These are phyloP conservation scores for Brachylomia viminalis DNA, from an alignment of 2,888 invertebrate genomes.

Conservation along the genomic window DNA sequence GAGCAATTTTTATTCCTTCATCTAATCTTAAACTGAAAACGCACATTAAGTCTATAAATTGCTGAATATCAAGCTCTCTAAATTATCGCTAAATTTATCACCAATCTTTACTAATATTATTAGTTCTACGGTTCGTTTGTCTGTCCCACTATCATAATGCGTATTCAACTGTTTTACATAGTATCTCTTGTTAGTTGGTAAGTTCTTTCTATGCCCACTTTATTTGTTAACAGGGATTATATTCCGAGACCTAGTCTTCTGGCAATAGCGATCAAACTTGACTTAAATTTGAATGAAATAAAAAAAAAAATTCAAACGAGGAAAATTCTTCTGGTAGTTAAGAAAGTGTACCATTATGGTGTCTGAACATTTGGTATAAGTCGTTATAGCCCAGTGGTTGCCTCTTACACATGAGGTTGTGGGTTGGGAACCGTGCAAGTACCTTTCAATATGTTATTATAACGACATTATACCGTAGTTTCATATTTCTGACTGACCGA, in stretches of 20 bases:
- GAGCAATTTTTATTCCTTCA: conserved; percentile 43
- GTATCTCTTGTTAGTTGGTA: conserved; percentile 26
- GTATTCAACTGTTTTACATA: conserved; percentile 22
- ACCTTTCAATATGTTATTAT: too few relatives aligned
- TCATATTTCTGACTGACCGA: too few relatives aligned
- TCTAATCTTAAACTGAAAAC: conserved; percentile 51
- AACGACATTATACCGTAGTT: too few relatives aligned
- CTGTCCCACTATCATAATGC: conserved; percentile 26
- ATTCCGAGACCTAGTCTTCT: neutral
- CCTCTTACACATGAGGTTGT: neutral
- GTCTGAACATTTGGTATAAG: too few relatives aligned
- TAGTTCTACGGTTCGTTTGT: conserved; percentile 22
- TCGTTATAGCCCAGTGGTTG: neutral
- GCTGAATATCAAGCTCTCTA: conserved; percentile 35
- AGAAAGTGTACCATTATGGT: neutral
- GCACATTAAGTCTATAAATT: conserved; percentile 36
- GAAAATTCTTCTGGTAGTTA: neutral
- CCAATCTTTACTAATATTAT: conserved; percentile 30
- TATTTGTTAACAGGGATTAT: neutral
- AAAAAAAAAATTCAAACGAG: neutral
- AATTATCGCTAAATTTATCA: conserved; percentile 34
- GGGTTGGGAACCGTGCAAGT: too few relatives aligned
- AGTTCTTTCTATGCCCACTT: neutral
- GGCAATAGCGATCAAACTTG: neutral
- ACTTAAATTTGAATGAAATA: neutral